phyloP scores from a whole-genome alignment of 2,113 vertebrate species.

The Siniperca knerii region DNA sequence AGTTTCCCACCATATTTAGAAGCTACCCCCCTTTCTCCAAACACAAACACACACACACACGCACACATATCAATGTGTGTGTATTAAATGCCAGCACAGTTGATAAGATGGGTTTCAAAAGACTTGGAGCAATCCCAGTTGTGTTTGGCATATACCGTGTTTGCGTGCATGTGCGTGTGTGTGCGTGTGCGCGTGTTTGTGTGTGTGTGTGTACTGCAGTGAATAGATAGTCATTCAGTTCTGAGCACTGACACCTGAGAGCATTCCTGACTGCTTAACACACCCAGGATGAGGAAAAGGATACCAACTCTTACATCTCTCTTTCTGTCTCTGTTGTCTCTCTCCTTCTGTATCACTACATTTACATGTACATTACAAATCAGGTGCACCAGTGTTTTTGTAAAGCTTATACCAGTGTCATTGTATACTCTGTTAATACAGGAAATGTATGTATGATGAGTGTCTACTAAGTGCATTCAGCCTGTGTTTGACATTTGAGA shows the following conservation, averaged over 20 bases:
- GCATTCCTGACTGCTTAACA: conserved; percentile 67
- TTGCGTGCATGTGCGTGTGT: conserved; percentile 3
- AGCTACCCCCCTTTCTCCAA: conserved; percentile 25
- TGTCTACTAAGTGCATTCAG: not conserved
- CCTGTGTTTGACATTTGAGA: not conserved
- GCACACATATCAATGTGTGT: not conserved
- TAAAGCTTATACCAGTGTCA: not conserved
- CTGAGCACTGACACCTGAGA: conserved; percentile 67
- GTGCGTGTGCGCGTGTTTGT: not conserved
- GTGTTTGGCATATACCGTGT: conserved; percentile 15
- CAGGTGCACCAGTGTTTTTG: not conserved
- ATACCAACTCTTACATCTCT: conserved; percentile 32
- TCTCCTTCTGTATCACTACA: conserved; percentile 14
- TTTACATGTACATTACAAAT: conserved; percentile 17
- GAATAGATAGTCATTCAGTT: conserved; percentile 54
- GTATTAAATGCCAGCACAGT: conserved; percentile 58
- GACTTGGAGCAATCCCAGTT: conserved; percentile 41
- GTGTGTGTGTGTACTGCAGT: conserved; percentile 14
- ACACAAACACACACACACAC: conserved; percentile 30
- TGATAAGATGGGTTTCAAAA: conserved; percentile 49
- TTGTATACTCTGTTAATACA: not conserved
- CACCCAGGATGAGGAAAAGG: conserved; percentile 54
- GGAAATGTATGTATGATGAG: not conserved
- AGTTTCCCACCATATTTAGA: conserved; percentile 83
- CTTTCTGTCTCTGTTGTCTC: conserved; percentile 31